Conservation (phyloP, 2,888 invertebrate species). For the Nesidiocoris tenuis region DNA sequence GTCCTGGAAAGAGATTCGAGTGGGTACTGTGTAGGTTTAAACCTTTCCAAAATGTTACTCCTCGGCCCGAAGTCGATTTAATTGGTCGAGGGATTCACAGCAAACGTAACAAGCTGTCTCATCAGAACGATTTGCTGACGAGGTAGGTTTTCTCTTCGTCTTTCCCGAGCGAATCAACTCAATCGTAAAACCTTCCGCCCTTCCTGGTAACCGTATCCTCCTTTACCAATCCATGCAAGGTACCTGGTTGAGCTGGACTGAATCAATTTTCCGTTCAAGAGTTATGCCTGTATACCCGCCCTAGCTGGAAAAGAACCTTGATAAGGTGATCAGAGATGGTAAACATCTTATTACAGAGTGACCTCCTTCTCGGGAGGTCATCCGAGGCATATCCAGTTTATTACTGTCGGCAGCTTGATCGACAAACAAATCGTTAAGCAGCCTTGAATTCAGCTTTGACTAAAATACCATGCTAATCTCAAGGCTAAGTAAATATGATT, state of each 20-base stretch:
- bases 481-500: too few relatives aligned
- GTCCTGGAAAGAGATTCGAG: not conserved
- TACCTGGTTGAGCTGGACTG: not conserved
- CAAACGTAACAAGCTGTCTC: conserved; percentile 23
- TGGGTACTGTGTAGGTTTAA: too few relatives aligned
- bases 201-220: not conserved
- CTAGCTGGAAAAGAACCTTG: not conserved
- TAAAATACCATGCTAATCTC: too few relatives aligned
- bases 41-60: not conserved
- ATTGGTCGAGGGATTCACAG: conserved; percentile 24
- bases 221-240: not conserved
- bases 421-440: not conserved
- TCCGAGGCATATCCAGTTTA: too few relatives aligned
- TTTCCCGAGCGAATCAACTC: not conserved
- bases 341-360: not conserved
- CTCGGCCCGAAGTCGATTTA: not conserved
- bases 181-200: not conserved
- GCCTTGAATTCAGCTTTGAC: too few relatives aligned
- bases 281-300: not conserved
- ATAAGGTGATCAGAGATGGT: not conserved
- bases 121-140: conserved; percentile 16
- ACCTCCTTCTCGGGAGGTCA: not conserved
- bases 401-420: too few relatives aligned
- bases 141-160: not conserved
- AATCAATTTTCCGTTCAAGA: not conserved